Conservation (phyloP, 2,113 vertebrate genomes). For the Pyrgilauda ruficollis region DNA sequence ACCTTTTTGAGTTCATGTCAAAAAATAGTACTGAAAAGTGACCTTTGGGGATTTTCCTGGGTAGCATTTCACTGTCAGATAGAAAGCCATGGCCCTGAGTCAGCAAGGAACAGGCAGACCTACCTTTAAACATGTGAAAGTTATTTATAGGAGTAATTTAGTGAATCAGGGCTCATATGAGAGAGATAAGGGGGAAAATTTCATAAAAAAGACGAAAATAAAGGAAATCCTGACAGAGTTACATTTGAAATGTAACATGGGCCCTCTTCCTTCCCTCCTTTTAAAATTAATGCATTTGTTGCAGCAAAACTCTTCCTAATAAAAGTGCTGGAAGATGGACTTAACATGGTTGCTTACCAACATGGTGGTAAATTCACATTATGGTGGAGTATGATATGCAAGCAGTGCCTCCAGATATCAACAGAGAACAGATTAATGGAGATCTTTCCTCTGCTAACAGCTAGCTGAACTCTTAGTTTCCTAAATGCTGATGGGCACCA, state of each 20-base stretch:
- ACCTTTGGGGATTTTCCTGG: slow-evolving; percentile 38
- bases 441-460: background rate
- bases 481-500: background rate
- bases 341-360: background rate
- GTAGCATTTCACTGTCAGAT: slow-evolving; percentile 9
- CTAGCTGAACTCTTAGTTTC: background rate
- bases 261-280: background rate
- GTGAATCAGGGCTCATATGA: background rate
- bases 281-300: background rate
- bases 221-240: background rate
- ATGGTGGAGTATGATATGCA: background rate
- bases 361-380: background rate
- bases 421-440: background rate
- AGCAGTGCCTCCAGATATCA: background rate
- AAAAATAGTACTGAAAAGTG: slow-evolving; percentile 35
- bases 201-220: background rate
- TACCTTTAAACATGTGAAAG: slow-evolving; percentile 40
- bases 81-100: background rate
- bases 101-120: background rate
- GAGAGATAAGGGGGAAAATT: background rate
- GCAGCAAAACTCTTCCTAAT: background rate
- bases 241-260: background rate
- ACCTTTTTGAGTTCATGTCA: background rate
- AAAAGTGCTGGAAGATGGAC: background rate
- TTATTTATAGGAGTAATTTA: slow-evolving; percentile 5